Conservation (phyloP, 2,888 invertebrate species). For the Automeris io region DNA sequence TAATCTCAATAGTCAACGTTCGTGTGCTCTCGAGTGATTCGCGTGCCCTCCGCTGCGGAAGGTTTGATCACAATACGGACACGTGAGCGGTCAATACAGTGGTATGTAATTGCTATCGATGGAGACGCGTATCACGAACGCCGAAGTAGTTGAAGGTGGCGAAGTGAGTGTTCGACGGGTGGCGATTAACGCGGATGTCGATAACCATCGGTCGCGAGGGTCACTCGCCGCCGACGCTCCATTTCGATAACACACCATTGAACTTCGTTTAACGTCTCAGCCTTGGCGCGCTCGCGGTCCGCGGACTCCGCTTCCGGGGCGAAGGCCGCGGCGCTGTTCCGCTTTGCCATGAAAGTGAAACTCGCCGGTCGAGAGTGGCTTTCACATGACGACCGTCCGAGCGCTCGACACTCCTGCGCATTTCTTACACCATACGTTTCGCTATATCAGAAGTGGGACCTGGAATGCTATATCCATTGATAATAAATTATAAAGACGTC, state of each 20-base stretch:
- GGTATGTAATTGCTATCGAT: too few species aligned
- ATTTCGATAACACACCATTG: slow-evolving; percentile 4
- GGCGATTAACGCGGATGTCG: slow-evolving; percentile 7
- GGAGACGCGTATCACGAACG: too few species aligned
- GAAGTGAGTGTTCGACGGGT: too few species aligned
- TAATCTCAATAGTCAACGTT: too few species aligned
- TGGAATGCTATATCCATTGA: too few species aligned
- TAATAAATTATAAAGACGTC: too few species aligned
- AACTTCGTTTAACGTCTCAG: slow-evolving; percentile 4
- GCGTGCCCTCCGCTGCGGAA: too few species aligned
- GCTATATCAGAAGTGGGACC: too few species aligned
- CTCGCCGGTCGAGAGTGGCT: background rate
- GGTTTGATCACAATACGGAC: too few species aligned
- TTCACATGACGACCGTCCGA: background rate
- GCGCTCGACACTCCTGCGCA: background rate
- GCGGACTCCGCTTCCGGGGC: background rate
- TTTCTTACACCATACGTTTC: background rate
- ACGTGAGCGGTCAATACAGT: too few species aligned
- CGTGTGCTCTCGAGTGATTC: too few species aligned
- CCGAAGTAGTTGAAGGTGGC: too few species aligned
- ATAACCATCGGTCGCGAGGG: slow-evolving; percentile 17
- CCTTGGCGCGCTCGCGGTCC: slow-evolving; percentile 10
- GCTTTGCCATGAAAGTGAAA: background rate
- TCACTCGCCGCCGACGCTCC: slow-evolving; percentile 1
- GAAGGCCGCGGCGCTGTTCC: background rate